Evolutionary conservation across 2,888 invertebrate genomes (phyloP), one percentile per base, ranked within the genome.

Genomic region (Sphinx pinastri): DNA sequence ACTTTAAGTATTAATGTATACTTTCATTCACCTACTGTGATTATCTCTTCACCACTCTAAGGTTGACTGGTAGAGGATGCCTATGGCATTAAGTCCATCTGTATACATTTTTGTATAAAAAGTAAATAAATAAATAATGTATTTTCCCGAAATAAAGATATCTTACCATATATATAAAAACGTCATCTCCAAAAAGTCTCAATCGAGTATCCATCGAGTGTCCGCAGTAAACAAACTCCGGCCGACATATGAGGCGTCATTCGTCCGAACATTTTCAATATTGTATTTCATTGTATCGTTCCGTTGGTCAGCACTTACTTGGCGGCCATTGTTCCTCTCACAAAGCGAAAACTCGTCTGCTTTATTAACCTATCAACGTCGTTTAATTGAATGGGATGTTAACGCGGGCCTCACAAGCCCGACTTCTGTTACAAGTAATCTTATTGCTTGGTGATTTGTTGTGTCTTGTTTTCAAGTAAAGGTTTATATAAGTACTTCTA

Each of bases 231-330:
- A 16, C 49, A 13, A 19, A n/a, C 55, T 12, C 10, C 60, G 58
- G 60, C 68, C 73, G 74, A 77, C 77, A 77, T 69, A 72, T 75
- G 73, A 68, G 71, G 71, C 71, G 71, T 72, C 73, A 73, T 73
- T 72, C 54, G 51, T 72, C 63, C 49, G 14, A 49, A 71, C 69
- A 72, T 77, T 77, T 74, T 72, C 81, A 79, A 79, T 78, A 72
- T 74, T 49, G 47, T 45, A 38, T 69, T 60, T 51, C 69, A 76
- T 78, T 78, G 77, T 79, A 75, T 76, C 76, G 78, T 74, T 75
- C 70, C 72, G 72, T 63, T 76, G 80, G 82, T 77, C 82, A 81
- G 74, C 74, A 70, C 71, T 76, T 72, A 74, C 67, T 73, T 68
- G 67, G 70, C 73, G 54, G 54, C 54, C 51, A 68, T 68, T 68